Evolutionary conservation across 2,113 vertebrate species (phyloP).

Genomic region (Struthio camelus): DNA sequence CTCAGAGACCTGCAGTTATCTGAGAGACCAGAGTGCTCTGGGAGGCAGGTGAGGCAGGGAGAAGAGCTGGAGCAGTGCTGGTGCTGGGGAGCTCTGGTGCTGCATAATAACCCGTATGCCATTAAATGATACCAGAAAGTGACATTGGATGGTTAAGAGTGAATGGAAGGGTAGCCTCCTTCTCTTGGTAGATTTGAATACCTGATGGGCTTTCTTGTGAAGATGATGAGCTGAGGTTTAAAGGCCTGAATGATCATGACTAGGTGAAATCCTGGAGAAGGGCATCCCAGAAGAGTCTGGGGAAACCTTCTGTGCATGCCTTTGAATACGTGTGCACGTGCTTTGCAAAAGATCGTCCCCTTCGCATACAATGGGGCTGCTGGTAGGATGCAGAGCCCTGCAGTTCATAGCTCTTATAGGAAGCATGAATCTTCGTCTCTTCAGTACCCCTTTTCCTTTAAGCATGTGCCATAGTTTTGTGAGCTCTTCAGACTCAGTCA

Average conservation of each 20-base stretch:
- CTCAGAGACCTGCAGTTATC: background rate
- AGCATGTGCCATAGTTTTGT: background rate
- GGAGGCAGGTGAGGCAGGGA: background rate
- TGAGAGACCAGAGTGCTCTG: background rate
- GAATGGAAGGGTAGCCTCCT: background rate
- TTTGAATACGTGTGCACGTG: background rate
- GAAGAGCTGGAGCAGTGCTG: background rate
- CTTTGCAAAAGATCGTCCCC: background rate
- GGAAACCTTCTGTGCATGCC: background rate
- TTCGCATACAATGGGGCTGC: background rate
- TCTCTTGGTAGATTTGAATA: background rate
- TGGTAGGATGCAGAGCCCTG: background rate
- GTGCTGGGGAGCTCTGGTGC: background rate
- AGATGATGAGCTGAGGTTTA: background rate
- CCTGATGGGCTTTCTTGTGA: background rate
- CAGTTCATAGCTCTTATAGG: background rate
- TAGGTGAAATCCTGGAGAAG: background rate
- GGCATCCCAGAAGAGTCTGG: background rate
- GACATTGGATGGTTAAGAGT: background rate
- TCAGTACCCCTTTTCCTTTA: background rate
- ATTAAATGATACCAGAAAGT: background rate
- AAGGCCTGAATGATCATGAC: background rate
- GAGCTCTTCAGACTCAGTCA: background rate
- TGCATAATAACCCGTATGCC: background rate
- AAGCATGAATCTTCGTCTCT: background rate